Conservation (phyloP, 2,113 vertebrate genomes). For the Atherinomorus stipes region DNA sequence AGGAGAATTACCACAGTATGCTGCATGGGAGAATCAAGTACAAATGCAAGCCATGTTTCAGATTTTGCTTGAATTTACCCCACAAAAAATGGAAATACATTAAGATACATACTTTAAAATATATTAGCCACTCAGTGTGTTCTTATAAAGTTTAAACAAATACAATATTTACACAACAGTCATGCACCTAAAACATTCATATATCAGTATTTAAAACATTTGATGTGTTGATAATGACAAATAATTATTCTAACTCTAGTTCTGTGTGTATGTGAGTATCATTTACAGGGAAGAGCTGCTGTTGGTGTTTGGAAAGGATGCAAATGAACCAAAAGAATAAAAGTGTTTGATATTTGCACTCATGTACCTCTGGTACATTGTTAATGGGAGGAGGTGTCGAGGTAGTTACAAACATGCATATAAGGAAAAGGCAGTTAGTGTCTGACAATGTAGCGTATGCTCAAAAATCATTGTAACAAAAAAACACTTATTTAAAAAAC, state of each 20-base stretch:
- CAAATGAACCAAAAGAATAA: not conserved
- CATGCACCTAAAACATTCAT: not conserved
- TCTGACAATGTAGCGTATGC: not conserved
- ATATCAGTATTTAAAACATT: not conserved
- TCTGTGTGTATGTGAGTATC: not conserved
- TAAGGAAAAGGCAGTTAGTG: not conserved
- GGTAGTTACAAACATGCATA: not conserved
- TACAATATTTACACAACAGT: not conserved
- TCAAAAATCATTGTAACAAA: not conserved
- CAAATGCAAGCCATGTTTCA: not conserved
- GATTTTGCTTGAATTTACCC: conserved; percentile 19
- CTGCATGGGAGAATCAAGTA: not conserved
- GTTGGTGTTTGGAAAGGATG: not conserved
- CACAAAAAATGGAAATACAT: not conserved
- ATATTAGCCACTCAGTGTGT: not conserved
- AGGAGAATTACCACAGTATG: not conserved
- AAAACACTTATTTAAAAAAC: too few species aligned
- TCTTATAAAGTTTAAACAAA: not conserved
- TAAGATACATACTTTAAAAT: not conserved
- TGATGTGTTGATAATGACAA: not conserved
- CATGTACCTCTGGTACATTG: not conserved
- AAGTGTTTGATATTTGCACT: not conserved
- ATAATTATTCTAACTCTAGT: not conserved
- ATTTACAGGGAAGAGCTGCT: not conserved
- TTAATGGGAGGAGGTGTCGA: not conserved